Base-by-base conservation (phyloP, 2,888 invertebrate genomes). In the Pecten maximus region DNA sequence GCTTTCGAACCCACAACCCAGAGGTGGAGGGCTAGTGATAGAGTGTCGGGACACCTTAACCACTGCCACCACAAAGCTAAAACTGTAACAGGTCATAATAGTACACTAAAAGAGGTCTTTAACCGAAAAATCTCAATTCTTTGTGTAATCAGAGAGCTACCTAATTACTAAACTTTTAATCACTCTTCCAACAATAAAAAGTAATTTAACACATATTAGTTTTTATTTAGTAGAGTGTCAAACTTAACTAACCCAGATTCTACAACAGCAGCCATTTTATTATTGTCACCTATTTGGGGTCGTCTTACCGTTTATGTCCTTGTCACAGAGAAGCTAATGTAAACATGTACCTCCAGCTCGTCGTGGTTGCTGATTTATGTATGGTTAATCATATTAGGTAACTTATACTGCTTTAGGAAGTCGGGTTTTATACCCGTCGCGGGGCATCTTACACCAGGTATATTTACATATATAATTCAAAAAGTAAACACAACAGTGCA, bases 261-360 rank as follows among this genome's bases (percentile, higher is more conserved):
- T 35, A 74, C 35, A 74, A 35, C 74, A 35, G 74, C 35, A 74
- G 74, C 28, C 35, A 35, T 74, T 74, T 74, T 74, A 74, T 28
- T 28, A 8, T 54, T 0, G 19, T 19, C 74, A 60, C 6, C 60
- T 35, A 74, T 35, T 74, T 35, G 12, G 74, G 74, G 74, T 74
- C 28, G 74, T 74, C 74, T 74, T 74, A 35, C 74, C 74, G 35
- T 74, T 74, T 74, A 74, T 74, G 74, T 74, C 74, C 74, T 74
- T 74, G 74, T 74, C 74, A 74, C 74, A 8, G 74, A 74, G 74
- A 74, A 74, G 74, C 74, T 74, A 12, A 74, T 35, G 35, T 74
- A 74, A 74, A 74, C 74, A 74, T 74, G 74, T 35, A 74, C 74
- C 74, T 3, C 15, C 8, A 60, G 60, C 74, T 74, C 28, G 2